Conservation (phyloP, 1,140 invertebrate genomes). For the Brachionus calyciflorus region DNA sequence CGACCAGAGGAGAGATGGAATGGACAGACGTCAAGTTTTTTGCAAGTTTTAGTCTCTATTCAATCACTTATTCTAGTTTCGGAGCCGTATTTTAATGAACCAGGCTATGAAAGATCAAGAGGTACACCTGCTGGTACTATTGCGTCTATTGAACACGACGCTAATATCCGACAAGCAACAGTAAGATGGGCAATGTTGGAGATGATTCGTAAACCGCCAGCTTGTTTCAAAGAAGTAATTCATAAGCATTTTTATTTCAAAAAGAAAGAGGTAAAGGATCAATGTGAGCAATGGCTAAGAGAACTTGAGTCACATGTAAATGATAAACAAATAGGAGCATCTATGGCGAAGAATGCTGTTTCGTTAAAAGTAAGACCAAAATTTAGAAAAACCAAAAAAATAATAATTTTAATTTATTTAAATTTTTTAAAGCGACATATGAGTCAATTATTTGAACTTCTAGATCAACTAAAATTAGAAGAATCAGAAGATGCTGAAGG, state of each 20-base stretch:
- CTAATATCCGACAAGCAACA: slow-evolving; percentile 89
- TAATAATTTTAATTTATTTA: not conserved
- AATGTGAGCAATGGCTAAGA: slow-evolving; percentile 45
- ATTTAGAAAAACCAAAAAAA: not conserved
- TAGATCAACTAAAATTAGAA: slow-evolving; percentile 36
- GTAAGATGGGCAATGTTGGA: slow-evolving; percentile 94
- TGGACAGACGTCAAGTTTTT: slow-evolving; percentile 88
- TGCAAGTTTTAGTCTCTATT: slow-evolving; percentile 92
- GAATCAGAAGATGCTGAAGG: slow-evolving; percentile 14
- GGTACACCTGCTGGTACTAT: slow-evolving; percentile 81
- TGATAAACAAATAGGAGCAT: slow-evolving; percentile 43
- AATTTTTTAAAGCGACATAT: slow-evolving; percentile 41
- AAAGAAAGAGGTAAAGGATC: slow-evolving; percentile 41
- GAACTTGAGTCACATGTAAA: slow-evolving; percentile 44
- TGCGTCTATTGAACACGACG: slow-evolving; percentile 83
- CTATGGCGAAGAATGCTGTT: slow-evolving; percentile 24
- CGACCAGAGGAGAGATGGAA: slow-evolving; percentile 98
- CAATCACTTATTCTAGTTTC: slow-evolving; percentile 90
- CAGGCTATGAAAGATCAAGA: slow-evolving; percentile 86
- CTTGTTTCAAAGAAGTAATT: slow-evolving; percentile 74
- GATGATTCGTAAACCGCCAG: slow-evolving; percentile 80
- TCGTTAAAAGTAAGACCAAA: slow-evolving; percentile 28
- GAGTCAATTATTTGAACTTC: slow-evolving; percentile 22
- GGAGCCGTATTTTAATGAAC: slow-evolving; percentile 97
- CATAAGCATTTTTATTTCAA: slow-evolving; percentile 45